Evolutionary conservation across 2,797 vertebrate genomes (phyloP), one percentile per base, ranked within the genome.

Genomic region (Urophycis tenuis): DNA sequence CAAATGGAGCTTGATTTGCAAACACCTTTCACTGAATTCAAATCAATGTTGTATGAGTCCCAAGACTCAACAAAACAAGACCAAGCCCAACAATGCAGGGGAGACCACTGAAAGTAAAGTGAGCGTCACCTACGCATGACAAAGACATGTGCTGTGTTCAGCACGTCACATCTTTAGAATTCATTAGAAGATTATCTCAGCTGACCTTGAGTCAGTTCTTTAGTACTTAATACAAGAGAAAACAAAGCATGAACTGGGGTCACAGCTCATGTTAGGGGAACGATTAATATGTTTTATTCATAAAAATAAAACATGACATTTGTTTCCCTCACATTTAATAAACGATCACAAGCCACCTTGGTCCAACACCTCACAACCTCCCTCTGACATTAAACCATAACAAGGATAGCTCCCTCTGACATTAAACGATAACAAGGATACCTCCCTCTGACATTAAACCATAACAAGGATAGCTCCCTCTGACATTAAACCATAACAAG

Each of bases 1-100:
- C 80, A 75, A 72, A 75, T 75, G 81, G 71, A 81, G 84, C 80
- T 64, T 83, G 82, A 78, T 77, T 60, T 78, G 30, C 76, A 75
- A 79, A 85, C 78, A 80, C 32, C 36, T 75, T 84, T 81, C 9
- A 72, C 60, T 77, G 36, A 75, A 74, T 77, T 7, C 79, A 79
- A 82, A 32, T 67, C 60, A 67, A 29, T 67, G 60, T 29, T 29
- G 60, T 5, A 67, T 29, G 22, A 60, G 12, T 45, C 11, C 17
- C 41, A 60, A 60, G 53, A 60, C 22, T n/a, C 49, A 25, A 3
- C n/a, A 25, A 64, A 2, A 25, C n/a, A 1, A n/a, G 53, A 60
- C 7, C 53, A 7, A 29, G 60, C 10, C 19, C 22, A 45, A 22
- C n/a, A 29, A 25, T 11, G 5, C 39, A 64, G 29, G 9, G 19